A percentile compares a stretch with the other conserved stretches of the same genome.
Conservation (phyloP, 2,888 invertebrate genomes). For the Amphiduros pacificus region DNA sequence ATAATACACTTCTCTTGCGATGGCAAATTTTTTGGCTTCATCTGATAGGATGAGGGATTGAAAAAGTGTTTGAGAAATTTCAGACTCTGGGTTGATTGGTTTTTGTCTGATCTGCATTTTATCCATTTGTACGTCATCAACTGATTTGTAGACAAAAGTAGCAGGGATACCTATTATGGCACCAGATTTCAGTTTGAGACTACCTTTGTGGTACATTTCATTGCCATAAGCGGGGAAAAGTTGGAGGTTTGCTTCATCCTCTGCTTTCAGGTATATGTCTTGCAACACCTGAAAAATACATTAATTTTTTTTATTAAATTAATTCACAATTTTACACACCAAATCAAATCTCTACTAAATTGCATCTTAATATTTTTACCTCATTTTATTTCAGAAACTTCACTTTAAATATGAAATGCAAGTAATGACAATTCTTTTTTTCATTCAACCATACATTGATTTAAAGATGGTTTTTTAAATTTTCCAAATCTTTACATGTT, state of each 20-base stretch:
- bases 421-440: no score
- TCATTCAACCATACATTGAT: no score
- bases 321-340: no score
- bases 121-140: conserved; percentile 65
- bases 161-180: conserved; percentile 74
- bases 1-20: conserved; percentile 75
- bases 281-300: conserved; percentile 8
- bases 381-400: no score
- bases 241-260: conserved; percentile 18
- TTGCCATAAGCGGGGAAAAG: conserved; percentile 20
- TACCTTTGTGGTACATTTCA: conserved; percentile 72
- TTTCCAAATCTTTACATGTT: no score
- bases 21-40: conserved; percentile 78
- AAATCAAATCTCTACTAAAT: no score
- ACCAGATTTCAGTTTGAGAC: conserved; percentile 64
- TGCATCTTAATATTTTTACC: no score
- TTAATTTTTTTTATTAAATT: background rate
- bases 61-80: conserved; percentile 68
- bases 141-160: conserved; percentile 69
- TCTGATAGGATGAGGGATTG: conserved; percentile 75
- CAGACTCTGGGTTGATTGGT: conserved; percentile 69
- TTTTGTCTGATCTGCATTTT: conserved; percentile 63
- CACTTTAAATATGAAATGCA: no score
- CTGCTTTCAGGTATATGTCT: background rate
- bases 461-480: no score